A percentile compares a stretch with the other conserved stretches of the same genome.
These are phyloP conservation scores for Calliopsis andreniformis DNA, from an alignment of 1,140 invertebrate species.

Conservation along the genomic window DNA sequence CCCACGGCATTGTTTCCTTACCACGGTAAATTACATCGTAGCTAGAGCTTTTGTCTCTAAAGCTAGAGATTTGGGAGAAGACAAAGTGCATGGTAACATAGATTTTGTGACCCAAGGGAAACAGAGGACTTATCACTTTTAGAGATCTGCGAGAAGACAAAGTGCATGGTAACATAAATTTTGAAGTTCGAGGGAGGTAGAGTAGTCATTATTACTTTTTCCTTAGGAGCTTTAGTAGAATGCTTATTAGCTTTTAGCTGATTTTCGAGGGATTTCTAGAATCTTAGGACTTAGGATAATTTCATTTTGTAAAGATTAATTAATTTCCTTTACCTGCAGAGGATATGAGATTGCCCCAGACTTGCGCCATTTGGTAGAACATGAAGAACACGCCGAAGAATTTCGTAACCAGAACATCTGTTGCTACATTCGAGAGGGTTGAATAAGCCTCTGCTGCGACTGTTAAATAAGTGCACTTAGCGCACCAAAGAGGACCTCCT, in stretches of 20 bases:
- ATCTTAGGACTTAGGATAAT: no score
- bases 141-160: no score
- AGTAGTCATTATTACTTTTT: no score
- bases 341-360: slow-evolving; percentile 96
- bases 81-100: no score
- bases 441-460: slow-evolving; percentile 88
- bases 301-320: not conserved
- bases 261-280: no score
- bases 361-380: slow-evolving; percentile 95
- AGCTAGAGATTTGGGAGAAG: no score
- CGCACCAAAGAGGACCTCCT: slow-evolving; percentile 94
- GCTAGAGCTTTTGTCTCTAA: slow-evolving; percentile 8
- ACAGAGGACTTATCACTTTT: no score
- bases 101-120: no score
- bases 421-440: slow-evolving; percentile 84
- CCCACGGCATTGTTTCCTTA: not conserved
- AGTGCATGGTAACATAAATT: no score
- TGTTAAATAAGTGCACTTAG: slow-evolving; percentile 94
- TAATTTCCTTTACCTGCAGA: slow-evolving; percentile 84
- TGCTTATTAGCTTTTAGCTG: no score
- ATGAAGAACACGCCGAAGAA: slow-evolving; percentile 97
- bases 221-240: no score
- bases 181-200: no score
- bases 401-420: slow-evolving; percentile 88
- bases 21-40: not conserved